Evolutionary conservation across 1,140 invertebrate genomes (phyloP).

Genomic region (Schmidtea mediterranea): DNA sequence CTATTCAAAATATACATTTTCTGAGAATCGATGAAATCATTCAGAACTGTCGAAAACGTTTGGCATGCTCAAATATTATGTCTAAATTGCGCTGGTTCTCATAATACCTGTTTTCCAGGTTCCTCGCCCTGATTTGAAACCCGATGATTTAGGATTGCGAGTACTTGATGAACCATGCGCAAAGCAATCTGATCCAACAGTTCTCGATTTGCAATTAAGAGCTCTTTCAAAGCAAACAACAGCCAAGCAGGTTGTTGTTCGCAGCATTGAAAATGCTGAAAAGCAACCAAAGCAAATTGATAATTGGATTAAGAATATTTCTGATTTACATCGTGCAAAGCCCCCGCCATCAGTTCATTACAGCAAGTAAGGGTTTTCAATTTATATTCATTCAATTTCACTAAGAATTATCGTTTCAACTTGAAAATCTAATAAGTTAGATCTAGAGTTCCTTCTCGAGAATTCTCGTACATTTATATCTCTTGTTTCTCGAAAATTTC

Average conservation of each 20-base stretch:
- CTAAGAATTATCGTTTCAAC: background rate
- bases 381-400: background rate
- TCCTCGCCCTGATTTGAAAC: conserved; percentile 42
- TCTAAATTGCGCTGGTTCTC: no score
- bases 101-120: conserved; percentile 29
- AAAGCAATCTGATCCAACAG: conserved; percentile 70
- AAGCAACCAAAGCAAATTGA: conserved; percentile 62
- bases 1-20: no score
- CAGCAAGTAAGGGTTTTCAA: conserved; percentile 37
- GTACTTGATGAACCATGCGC: conserved; percentile 76
- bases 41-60: no score
- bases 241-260: conserved; percentile 37
- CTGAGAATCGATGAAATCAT: no score
- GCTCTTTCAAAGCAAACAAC: conserved; percentile 46
- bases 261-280: conserved; percentile 52
- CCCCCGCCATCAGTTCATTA: conserved; percentile 56
- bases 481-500: no score
- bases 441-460: no score
- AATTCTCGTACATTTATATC: no score
- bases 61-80: no score
- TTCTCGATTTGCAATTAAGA: conserved; percentile 64
- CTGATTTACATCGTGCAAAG: conserved; percentile 53
- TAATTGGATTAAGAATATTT: conserved; percentile 71
- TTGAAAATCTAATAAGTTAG: no score
- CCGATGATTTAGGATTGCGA: conserved; percentile 46